Evolutionary conservation across 1,140 invertebrate species (phyloP).

Genomic region (Drosophila cardini): DNA sequence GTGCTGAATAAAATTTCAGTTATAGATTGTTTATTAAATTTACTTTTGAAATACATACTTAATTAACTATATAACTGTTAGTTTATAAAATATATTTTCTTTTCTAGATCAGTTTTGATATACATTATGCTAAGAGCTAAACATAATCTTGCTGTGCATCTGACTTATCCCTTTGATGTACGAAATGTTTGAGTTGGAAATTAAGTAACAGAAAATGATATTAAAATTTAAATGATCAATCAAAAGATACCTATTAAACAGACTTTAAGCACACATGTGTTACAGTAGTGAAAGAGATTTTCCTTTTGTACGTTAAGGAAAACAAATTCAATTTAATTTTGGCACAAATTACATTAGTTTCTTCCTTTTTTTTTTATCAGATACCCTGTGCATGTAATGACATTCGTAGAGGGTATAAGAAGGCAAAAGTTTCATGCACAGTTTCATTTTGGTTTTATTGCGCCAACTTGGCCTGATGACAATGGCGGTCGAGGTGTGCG

Average conservation of each 20-base stretch:
- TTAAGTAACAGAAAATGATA: not conserved
- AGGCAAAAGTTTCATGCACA: slow-evolving; percentile 55
- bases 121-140: slow-evolving; percentile 1
- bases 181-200: not conserved
- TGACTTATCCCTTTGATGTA: slow-evolving; percentile 36
- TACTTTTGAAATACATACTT: too few species aligned
- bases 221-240: not conserved
- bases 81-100: not conserved
- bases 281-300: not conserved
- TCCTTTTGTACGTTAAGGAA: not conserved
- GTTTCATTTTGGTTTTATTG: slow-evolving; percentile 72
- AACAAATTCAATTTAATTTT: not conserved
- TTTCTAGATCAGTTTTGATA: not conserved
- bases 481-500: slow-evolving; percentile 56
- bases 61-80: not conserved
- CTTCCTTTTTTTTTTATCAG: too few species aligned
- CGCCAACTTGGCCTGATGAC: slow-evolving; percentile 64
- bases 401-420: slow-evolving; percentile 8
- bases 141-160: slow-evolving; percentile 9
- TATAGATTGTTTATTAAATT: not conserved
- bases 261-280: not conserved
- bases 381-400: not conserved
- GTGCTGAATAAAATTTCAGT: slow-evolving; percentile 22
- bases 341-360: not conserved
- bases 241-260: not conserved